A percentile compares a stretch with the other conserved stretches of the same genome.
These are phyloP conservation scores for Drosophila lacertosa DNA, from an alignment of 1,140 invertebrate genomes.

Conservation along the genomic window DNA sequence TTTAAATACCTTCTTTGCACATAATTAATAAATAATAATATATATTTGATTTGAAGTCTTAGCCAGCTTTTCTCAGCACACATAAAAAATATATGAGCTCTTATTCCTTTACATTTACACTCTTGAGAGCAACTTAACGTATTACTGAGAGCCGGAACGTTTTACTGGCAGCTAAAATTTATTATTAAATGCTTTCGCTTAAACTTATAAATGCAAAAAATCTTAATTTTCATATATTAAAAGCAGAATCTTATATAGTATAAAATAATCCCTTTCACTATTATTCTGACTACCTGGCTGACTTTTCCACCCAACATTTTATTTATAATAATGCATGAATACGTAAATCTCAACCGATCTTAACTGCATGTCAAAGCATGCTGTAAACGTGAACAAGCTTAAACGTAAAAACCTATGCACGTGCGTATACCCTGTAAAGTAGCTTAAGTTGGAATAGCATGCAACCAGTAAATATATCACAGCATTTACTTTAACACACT, in stretches of 20 bases:
- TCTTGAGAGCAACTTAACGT: not conserved
- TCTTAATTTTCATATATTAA: not conserved
- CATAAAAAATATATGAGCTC: not conserved
- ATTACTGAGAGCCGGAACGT: not conserved
- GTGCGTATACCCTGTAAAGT: conserved; percentile 22
- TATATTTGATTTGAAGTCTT: not conserved
- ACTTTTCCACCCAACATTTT: conserved; percentile 1
- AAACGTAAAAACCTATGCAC: conserved; percentile 11
- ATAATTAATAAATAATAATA: not conserved
- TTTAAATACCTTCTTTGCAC: not conserved
- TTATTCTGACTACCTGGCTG: conserved; percentile 28
- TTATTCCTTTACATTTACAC: not conserved
- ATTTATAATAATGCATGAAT: conserved; percentile 11
- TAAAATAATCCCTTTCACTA: too few species aligned
- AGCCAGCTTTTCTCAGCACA: not conserved
- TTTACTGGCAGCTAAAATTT: not conserved
- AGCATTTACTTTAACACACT: conserved; percentile 49
- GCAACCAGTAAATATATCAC: conserved; percentile 51
- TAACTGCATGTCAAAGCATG: conserved; percentile 39
- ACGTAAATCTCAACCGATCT: not conserved
- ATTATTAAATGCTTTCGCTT: too few species aligned
- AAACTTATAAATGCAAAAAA: not conserved
- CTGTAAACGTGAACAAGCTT: conserved; percentile 24
- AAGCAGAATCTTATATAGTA: not conserved
- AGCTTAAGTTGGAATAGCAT: conserved; percentile 29